These are phyloP conservation scores for Porites lobata DNA, from an alignment of 92 coral and sea anemone species.

Conservation along the genomic window DNA sequence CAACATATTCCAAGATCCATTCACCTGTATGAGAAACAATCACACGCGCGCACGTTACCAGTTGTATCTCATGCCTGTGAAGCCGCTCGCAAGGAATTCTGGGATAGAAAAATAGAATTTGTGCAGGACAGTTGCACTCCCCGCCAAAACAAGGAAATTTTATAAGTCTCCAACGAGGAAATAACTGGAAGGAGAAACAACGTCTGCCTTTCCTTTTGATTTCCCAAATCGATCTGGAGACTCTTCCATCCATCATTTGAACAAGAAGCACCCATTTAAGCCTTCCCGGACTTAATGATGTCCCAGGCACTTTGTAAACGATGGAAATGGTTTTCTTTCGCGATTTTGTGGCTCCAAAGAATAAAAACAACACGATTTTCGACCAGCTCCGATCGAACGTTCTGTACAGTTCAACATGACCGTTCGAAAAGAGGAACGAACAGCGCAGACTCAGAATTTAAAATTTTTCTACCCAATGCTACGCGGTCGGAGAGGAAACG, in stretches of 20 bases:
- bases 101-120: not conserved
- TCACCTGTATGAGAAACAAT: too few relatives aligned
- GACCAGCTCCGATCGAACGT: too few relatives aligned
- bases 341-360: too few relatives aligned
- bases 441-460: too few relatives aligned
- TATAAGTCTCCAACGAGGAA: conserved; percentile 21
- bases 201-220: not conserved
- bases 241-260: conserved; percentile 45
- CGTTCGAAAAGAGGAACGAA: too few relatives aligned
- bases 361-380: too few relatives aligned
- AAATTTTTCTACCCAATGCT: too few relatives aligned
- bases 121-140: not conserved
- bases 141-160: not conserved
- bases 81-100: conserved; percentile 8
- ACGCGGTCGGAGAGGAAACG: too few relatives aligned
- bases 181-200: not conserved
- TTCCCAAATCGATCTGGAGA: not conserved
- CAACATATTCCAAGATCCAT: too few relatives aligned
- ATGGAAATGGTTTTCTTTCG: not conserved
- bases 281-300: conserved; percentile 48
- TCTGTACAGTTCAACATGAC: too few relatives aligned
- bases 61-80: too few relatives aligned
- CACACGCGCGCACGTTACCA: too few relatives aligned
- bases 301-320: conserved; percentile 46
- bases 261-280: conserved; percentile 46